Evolutionary conservation across 2,113 vertebrate genomes (phyloP).

Genomic region (Porphyrio hochstetteri): DNA sequence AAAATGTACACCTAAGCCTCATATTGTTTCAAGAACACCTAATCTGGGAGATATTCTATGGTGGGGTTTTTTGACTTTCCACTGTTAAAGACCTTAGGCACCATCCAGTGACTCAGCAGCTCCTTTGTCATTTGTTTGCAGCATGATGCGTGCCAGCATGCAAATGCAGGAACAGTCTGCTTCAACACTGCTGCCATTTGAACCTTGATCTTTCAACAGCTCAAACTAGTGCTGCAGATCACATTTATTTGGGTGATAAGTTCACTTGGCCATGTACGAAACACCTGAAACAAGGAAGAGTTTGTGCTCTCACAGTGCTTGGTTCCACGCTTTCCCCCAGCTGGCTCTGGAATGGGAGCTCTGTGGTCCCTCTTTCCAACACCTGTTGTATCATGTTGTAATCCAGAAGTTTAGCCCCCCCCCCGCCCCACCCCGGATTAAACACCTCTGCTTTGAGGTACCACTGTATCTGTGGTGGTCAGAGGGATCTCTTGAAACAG

Average conservation of each 20-base stretch:
- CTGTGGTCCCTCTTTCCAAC: neutral
- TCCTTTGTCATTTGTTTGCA: neutral
- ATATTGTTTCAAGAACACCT: neutral
- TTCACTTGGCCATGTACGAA: neutral
- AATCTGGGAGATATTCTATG: neutral
- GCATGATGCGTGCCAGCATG: neutral
- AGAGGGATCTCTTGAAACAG: neutral
- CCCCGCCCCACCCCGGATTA: rapidly evolving
- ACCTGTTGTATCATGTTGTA: neutral
- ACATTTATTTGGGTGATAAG: neutral
- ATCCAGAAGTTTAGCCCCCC: neutral
- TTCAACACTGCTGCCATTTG: neutral
- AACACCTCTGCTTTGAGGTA: neutral
- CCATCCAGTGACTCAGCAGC: conserved; percentile 32
- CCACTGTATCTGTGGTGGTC: neutral
- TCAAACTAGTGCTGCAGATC: neutral
- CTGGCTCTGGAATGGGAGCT: neutral
- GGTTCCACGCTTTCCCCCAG: neutral
- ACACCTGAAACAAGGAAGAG: neutral
- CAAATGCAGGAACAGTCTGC: neutral
- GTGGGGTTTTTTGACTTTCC: neutral
- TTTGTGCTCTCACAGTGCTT: neutral
- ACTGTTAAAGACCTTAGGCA: neutral
- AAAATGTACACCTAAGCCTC: neutral
- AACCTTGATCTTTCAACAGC: neutral